Base-by-base conservation (phyloP, 2,113 vertebrate species). In the Microcebus griseorufus region DNA sequence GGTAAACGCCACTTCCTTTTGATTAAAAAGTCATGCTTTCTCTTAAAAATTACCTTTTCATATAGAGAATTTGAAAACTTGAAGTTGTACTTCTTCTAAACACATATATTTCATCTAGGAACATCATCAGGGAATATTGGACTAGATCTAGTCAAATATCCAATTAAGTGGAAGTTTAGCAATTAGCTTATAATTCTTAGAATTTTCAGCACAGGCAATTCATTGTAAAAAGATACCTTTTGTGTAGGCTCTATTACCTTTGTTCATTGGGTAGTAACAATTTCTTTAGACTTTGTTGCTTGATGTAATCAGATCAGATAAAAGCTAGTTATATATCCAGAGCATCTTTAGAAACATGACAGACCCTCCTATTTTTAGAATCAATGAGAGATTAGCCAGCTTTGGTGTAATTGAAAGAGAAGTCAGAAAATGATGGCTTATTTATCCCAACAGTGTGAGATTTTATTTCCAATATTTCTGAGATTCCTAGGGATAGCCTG, bases 401-500 rank as follows among this genome's bases (percentile, higher is more conserved):
- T 84, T 83, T 37, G 34, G 45, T 53, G 5, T 67, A 20, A 80
- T 69, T 70, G 62, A 93, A 93, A 90, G 48, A 55, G 29, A 65
- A 75, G 75, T 82, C 22, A 81, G 65, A 78, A 45, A 69, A 75
- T 81, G 60, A 42, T 87, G 20, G 32, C 70, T 81, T 51, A 17
- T 87, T 9, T 45, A 42, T 23, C 37, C n/a, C 27, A 88, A 73
- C 9, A 80, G 20, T 91, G 2, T 75, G 65, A 81, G 53, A 76
- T 85, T 93, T 86, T 58, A 91, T 75, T 97, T 84, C 73, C 32
- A 88, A 16, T 53, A 48, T 80, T 83, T 73, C 45, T 92, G 23
- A 32, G 42, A 45, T 94, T 82, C 32, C 37, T 75, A 51, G 22
- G 69, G 27, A 55, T 34, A 75, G 10, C 8, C 27, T 75, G 9